Evolutionary conservation across 1,140 invertebrate genomes (phyloP), one percentile per base, ranked within the genome.

Genomic region (Mizuhopecten yessoensis): DNA sequence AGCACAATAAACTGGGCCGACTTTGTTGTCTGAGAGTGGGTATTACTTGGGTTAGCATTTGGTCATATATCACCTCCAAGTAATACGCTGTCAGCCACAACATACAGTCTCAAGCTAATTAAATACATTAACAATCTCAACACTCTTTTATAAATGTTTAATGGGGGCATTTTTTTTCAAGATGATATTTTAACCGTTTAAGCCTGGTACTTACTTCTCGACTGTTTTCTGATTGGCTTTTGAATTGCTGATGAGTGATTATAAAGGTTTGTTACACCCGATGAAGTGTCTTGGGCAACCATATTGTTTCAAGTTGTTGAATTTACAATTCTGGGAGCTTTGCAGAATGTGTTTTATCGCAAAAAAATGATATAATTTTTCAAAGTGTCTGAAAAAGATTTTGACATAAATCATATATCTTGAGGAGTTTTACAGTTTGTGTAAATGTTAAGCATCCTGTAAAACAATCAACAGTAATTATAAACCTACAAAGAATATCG

Each of bases 371-470:
- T 75, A 75, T 75, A 75, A 75, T 29, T 29, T 17, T 29, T 29
- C 29, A 29, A 75, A 75, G 3, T n/a, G 57, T 75, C 57, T 75
- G 23, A 75, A 75, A 75, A 75, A 75, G 23, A 75, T 29, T 57
- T n/a, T 75, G n/a, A 75, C 57, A 75, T 75, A 75, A 75, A 75
- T 75, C 57, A 75, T 75, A 39, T 75, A 75, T 75, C 57, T 75
- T 75, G n/a, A 75, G 23, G 3, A 9, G n/a, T 75, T 75, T 75
- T 75, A 75, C 15, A 75, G 57, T 29, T 75, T n/a, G 57, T 29
- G n/a, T 17, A 29, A 29, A 75, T 1, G 7, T 75, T 17, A 75
- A 75, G 5, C 9, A 45, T 17, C 9, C n/a, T 5, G 57, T 75
- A 9, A 75, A 75, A 75, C 57, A 75, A 75, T 75, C 57, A 29